Percentiles rank a stretch among this genome's conserved stretches.
Evolutionary conservation across 35 echinoderm and acorn worm species (phyloP).

Genomic region (Apostichopus parvimensis): DNA sequence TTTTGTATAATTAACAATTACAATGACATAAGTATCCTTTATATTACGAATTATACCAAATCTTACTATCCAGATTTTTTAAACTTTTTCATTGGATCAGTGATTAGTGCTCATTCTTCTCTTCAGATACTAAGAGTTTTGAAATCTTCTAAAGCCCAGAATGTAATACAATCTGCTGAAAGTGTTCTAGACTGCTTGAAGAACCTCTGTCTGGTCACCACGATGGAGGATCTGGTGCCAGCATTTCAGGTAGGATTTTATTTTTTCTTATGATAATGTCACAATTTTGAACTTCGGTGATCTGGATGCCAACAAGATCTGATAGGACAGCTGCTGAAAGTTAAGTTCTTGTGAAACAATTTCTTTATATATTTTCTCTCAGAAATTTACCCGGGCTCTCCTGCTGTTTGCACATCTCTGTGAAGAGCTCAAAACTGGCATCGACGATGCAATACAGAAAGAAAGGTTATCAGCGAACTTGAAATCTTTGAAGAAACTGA

Average conservation of each 20-base stretch:
- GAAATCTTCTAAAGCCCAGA: conserved; percentile 21
- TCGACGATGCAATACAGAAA: conserved; percentile 38
- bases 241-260: background rate
- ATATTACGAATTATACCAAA: too few relatives aligned
- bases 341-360: too few relatives aligned
- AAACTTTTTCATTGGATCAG: too few relatives aligned
- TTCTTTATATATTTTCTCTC: background rate
- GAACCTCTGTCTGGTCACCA: conserved; percentile 5
- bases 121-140: background rate
- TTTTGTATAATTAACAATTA: too few relatives aligned
- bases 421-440: conserved; percentile 41
- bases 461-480: conserved; percentile 68
- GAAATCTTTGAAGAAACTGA: conserved; percentile 67
- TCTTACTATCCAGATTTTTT: too few relatives aligned
- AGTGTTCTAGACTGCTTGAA: conserved; percentile 1
- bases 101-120: background rate
- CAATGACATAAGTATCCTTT: too few relatives aligned
- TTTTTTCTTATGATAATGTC: background rate
- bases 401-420: conserved; percentile 40
- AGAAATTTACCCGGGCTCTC: conserved; percentile 52
- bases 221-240: background rate
- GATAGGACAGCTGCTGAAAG: too few relatives aligned
- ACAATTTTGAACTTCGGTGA: background rate
- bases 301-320: too few relatives aligned
- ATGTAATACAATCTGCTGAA: background rate